Conservation (phyloP, 37 sponge, comb jelly and placozoan species). For the Agelas oroides region DNA sequence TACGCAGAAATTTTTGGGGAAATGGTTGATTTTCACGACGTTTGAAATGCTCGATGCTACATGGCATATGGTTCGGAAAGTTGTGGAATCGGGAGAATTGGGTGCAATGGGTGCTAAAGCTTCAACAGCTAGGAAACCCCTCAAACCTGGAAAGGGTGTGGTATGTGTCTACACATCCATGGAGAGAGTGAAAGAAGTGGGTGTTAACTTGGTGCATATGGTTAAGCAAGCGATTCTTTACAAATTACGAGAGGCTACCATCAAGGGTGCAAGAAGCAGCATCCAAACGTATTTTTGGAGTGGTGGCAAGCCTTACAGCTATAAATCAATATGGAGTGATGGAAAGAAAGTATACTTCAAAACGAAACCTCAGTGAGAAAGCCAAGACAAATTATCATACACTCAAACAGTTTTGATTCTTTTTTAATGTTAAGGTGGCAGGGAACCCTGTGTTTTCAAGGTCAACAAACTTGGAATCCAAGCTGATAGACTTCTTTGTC, state of each 20-base stretch:
- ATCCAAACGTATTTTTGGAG: conserved; percentile 63
- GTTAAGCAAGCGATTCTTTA: conserved; percentile 57
- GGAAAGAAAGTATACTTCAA: no score
- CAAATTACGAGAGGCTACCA: conserved; percentile 67
- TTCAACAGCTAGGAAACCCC: no score
- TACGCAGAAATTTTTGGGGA: conserved; percentile 5
- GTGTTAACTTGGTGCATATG: conserved; percentile 50
- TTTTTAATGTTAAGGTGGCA: no score
- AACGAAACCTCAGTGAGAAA: no score
- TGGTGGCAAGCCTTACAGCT: conserved; percentile 66
- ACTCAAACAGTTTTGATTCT: no score
- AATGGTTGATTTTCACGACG: conserved; percentile 55
- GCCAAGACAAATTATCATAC: no score
- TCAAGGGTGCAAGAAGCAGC: background rate
- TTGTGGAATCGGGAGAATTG: conserved; percentile 14
- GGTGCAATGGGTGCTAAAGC: no score
- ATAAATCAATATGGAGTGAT: no score
- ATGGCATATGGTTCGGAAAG: conserved; percentile 21
- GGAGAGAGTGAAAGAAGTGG: conserved; percentile 55
- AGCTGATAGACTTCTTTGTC: no score
- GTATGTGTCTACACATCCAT: conserved; percentile 66
- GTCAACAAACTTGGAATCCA: no score
- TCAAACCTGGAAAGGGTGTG: background rate
- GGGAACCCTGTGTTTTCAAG: no score
- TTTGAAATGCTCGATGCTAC: conserved; percentile 7